Evolutionary conservation across 2,797 vertebrate species (phyloP).

Genomic region (Onychomys leucogaster): DNA sequence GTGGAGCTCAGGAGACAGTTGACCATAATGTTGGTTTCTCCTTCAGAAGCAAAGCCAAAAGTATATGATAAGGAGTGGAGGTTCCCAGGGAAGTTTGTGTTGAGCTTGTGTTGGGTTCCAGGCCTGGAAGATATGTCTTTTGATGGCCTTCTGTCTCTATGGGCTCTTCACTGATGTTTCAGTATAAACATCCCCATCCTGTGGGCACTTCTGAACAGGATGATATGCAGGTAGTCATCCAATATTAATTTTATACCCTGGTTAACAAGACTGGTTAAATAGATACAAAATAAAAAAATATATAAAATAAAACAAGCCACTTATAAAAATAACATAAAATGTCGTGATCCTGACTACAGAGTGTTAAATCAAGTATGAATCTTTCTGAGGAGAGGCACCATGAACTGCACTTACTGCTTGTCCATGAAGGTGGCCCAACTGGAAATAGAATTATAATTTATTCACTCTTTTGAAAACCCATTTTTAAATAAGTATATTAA

Average conservation of each 20-base stretch:
- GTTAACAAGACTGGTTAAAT: neutral
- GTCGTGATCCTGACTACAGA: neutral
- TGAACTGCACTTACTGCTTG: neutral
- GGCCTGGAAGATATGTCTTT: neutral
- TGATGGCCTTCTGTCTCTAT: neutral
- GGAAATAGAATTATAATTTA: neutral
- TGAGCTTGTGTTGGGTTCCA: neutral
- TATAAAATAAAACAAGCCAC: neutral
- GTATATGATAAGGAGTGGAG: neutral
- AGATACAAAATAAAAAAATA: neutral
- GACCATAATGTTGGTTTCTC: neutral
- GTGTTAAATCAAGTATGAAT: neutral
- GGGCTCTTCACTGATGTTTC: neutral
- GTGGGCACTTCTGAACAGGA: neutral
- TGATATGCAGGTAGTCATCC: neutral
- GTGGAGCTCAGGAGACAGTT: conserved; percentile 13
- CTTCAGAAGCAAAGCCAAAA: neutral
- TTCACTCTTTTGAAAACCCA: neutral
- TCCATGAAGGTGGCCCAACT: neutral
- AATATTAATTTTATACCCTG: neutral
- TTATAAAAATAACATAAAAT: neutral
- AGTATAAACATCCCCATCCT: neutral
- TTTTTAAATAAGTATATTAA: neutral
- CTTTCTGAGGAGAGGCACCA: neutral
- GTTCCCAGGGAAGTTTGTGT: neutral